Conservation (phyloP, 2,113 vertebrate genomes). For the Brachionichthys hirsutus region DNA sequence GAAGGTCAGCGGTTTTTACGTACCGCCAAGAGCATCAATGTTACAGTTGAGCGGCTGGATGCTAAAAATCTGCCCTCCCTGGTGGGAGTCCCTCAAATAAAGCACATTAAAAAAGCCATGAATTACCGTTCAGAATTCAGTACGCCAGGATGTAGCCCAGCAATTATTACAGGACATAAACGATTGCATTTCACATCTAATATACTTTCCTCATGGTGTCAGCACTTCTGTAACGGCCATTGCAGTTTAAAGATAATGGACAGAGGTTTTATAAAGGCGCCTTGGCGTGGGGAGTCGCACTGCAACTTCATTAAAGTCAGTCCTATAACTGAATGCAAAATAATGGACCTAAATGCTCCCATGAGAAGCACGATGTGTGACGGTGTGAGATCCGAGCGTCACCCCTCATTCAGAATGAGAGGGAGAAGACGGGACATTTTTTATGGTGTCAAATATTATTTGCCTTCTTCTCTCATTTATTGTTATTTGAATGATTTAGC, state of each 20-base stretch:
- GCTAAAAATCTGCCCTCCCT: not conserved
- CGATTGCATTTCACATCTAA: conserved; percentile 7
- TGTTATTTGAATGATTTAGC: too few relatives aligned
- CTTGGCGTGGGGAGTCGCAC: not conserved
- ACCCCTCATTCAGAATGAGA: too few relatives aligned
- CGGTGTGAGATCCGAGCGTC: too few relatives aligned
- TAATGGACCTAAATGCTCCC: conserved; percentile 18
- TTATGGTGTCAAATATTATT: too few relatives aligned
- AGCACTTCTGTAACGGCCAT: conserved; percentile 20
- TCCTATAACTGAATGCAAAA: conserved; percentile 20
- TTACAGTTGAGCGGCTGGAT: not conserved
- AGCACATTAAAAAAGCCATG: not conserved
- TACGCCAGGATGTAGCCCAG: not conserved
- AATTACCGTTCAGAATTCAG: not conserved
- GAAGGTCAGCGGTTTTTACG: not conserved
- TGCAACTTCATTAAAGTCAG: conserved; percentile 34
- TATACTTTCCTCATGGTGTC: conserved; percentile 4
- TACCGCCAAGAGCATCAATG: not conserved
- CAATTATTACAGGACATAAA: conserved; percentile 14
- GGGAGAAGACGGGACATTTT: too few relatives aligned
- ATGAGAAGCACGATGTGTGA: conserved; percentile 1
- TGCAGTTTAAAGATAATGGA: conserved; percentile 6
- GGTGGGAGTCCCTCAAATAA: not conserved
- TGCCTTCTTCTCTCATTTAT: too few relatives aligned
- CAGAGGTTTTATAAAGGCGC: conserved; percentile 8